These are phyloP conservation scores for Nysson spinosus DNA, from an alignment of 2,888 invertebrate species.

Conservation along the genomic window DNA sequence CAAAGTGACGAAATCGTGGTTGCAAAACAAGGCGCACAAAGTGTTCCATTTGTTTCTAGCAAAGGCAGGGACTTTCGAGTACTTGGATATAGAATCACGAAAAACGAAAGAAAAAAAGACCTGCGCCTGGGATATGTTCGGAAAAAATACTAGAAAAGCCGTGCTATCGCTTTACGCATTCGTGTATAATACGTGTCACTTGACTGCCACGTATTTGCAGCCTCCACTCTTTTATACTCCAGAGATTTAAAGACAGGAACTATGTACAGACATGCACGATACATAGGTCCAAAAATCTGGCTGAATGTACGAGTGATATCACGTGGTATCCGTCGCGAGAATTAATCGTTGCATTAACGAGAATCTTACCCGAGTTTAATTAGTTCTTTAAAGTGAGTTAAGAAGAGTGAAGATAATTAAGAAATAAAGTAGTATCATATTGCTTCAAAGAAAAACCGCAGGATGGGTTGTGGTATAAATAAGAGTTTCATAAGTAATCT, in stretches of 20 bases:
- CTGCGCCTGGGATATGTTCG: too few relatives aligned
- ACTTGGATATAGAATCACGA: not conserved
- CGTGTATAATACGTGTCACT: too few relatives aligned
- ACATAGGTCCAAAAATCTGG: not conserved
- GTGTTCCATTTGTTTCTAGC: conserved; percentile 26
- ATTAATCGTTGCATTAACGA: conserved; percentile 26
- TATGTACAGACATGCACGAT: too few relatives aligned
- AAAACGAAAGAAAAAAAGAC: too few relatives aligned
- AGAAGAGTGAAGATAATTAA: conserved; percentile 21
- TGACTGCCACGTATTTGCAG: too few relatives aligned
- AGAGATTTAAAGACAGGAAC: not conserved
- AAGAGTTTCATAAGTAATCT: too few relatives aligned
- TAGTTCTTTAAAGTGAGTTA: conserved; percentile 22
- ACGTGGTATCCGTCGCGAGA: not conserved
- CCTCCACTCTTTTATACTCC: too few relatives aligned
- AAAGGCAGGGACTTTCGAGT: conserved; percentile 1
- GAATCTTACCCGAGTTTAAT: conserved; percentile 19
- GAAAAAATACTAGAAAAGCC: too few relatives aligned
- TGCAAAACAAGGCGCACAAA: conserved; percentile 14
- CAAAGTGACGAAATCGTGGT: conserved; percentile 16
- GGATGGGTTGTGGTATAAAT: too few relatives aligned
- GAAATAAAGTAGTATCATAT: not conserved
- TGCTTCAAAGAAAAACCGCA: too few relatives aligned
- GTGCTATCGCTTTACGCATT: too few relatives aligned
- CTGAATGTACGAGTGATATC: not conserved